phyloP scores from a whole-genome alignment of 2,888 invertebrate species.

The Lasius fuliginosus region DNA sequence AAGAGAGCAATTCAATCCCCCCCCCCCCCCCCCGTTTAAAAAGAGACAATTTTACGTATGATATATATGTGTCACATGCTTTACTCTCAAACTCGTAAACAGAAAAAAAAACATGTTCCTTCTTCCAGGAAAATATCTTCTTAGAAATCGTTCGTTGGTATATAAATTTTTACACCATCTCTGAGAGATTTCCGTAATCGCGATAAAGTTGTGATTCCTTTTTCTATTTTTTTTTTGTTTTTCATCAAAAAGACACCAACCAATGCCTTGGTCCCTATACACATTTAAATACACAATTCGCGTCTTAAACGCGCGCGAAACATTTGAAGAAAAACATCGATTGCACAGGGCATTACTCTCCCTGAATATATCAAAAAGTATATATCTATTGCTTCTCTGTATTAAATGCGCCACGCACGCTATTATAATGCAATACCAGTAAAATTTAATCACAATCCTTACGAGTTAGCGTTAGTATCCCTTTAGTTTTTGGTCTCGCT shows the following conservation, averaged over 20 bases:
- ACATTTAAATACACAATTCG: constrained; percentile 33
- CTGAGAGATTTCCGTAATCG: constrained; percentile 43
- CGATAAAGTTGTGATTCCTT: constrained; percentile 42
- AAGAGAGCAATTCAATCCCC: neutral
- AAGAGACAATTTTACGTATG: neutral
- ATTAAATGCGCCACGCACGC: constrained; percentile 56
- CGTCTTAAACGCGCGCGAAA: constrained; percentile 10
- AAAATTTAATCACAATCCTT: constrained; percentile 75
- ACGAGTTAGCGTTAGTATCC: constrained; percentile 78
- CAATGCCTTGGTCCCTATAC: constrained; percentile 52
- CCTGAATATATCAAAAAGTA: constrained; percentile 64
- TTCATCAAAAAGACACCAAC: constrained; percentile 25
- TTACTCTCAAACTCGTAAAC: constrained; percentile 52
- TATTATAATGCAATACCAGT: constrained; percentile 64
- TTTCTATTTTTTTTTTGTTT: neutral
- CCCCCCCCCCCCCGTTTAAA: neutral
- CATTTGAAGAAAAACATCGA: constrained; percentile 42
- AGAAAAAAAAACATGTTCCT: constrained; percentile 54
- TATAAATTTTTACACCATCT: constrained; percentile 52
- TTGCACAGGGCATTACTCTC: constrained; percentile 50
- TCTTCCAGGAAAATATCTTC: constrained; percentile 54
- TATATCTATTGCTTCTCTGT: constrained; percentile 48
- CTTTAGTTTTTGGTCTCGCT: constrained; percentile 85
- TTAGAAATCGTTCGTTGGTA: constrained; percentile 52
- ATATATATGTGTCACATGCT: neutral